Base-by-base conservation (phyloP, 2,888 invertebrate genomes). In the Drosophila greeni region DNA sequence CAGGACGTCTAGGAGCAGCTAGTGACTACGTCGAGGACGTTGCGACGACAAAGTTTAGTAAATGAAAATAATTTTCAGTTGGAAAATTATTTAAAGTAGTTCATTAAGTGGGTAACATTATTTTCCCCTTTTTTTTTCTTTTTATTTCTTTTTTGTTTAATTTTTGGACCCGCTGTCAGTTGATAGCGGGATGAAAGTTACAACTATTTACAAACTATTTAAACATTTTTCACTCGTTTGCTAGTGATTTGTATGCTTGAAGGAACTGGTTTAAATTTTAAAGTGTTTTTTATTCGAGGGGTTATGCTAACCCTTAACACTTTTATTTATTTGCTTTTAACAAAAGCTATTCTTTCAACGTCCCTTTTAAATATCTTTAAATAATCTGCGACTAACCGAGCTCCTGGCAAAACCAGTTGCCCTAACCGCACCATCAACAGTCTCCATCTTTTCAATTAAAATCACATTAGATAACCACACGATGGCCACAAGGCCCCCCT, bases 1-100 rank as follows among this genome's bases (percentile, higher is more conserved):
- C 29, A 18, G 49, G 9, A 20, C 14, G 43, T 36, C 61, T 36
- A 42, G 29, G 33, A 48, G 18, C 29, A n/a, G 31, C 23, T 18
- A 12, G 47, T 24, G 42, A 48, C 47, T n/a, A 18, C 33, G 23
- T 24, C 16, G 20, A 48, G 40, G 45, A 57, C 16, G 42, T 26
- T 18, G 37, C 42, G 61, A 56, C 74, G 80, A 61, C 74, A 79
- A 79, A 79, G 76, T 79, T 79, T 79, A 74, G 74, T 79, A 84
- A 79, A 79, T 82, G 79, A 79, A 79, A 79, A 79, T 79, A 75
- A 79, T 79, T 84, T 84, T 70, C 82, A 72, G 72, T 79, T 76
- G 82, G 70, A 74, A 76, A 79, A 79, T 79, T 84, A 79, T 79
- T 79, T 79, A 84, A 79, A 82, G 84, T 74, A 79, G 84, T 84